Evolutionary conservation across 2,113 vertebrate species (phyloP).

Genomic region (Megalops atlanticus): DNA sequence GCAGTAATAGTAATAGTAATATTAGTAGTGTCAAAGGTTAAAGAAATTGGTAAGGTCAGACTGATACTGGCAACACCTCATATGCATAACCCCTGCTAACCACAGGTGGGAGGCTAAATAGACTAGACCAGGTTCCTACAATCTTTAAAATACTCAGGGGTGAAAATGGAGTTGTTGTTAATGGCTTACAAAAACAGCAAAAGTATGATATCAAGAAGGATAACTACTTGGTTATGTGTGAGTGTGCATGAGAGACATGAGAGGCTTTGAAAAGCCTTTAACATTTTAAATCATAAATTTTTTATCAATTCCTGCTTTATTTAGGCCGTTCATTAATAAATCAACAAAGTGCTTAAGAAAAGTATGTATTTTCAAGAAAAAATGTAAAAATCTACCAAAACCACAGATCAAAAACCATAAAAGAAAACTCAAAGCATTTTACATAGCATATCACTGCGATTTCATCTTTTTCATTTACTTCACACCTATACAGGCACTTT

Average conservation of each 20-base stretch:
- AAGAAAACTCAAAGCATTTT: no score
- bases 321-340: no score
- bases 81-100: constrained; percentile 61
- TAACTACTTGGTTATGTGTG: neutral
- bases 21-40: constrained; percentile 53
- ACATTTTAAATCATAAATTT: no score
- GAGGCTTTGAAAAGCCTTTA: no score
- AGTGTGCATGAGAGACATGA: neutral
- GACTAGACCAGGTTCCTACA: constrained; percentile 30
- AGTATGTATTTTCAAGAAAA: no score
- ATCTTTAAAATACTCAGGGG: neutral
- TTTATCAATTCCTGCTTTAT: no score
- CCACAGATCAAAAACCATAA: no score
- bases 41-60: constrained; percentile 50
- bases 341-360: no score
- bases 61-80: constrained; percentile 52
- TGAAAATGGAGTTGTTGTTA: neutral
- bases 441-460: no score
- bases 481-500: no score
- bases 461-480: no score
- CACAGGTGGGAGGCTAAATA: constrained; percentile 46
- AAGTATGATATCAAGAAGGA: neutral
- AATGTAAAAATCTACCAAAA: no score
- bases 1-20: constrained; percentile 8
- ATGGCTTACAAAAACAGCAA: neutral